A percentile compares a stretch with the other conserved stretches of the same genome.
phyloP scores from a whole-genome alignment of 92 coral and sea anemone species.

The Heteractis magnifica region DNA sequence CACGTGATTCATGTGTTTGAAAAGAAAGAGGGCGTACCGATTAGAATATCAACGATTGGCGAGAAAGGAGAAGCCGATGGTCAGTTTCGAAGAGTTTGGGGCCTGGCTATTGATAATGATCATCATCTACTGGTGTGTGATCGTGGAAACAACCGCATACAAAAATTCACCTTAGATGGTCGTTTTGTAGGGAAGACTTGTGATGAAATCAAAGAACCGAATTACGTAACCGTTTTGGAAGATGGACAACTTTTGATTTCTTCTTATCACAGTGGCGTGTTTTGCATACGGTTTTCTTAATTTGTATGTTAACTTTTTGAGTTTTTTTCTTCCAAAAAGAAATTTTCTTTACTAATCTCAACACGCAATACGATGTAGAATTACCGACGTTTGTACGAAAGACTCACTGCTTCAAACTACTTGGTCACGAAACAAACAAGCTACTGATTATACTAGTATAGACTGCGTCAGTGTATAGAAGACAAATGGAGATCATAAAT shows the following conservation, averaged over 20 bases:
- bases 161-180: constrained; percentile 3
- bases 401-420: too few species aligned
- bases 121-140: constrained; percentile 10
- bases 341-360: too few species aligned
- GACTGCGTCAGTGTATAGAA: too few species aligned
- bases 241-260: background rate
- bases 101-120: constrained; percentile 9
- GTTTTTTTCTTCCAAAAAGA: background rate
- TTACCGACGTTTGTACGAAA: too few species aligned
- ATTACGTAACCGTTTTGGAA: background rate
- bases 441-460: too few species aligned
- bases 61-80: background rate
- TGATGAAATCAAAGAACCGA: constrained; percentile 1
- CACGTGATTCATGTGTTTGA: background rate
- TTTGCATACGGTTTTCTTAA: background rate
- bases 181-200: background rate
- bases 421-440: too few species aligned
- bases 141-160: constrained; percentile 1
- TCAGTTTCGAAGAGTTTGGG: background rate
- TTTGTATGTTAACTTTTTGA: background rate
- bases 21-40: background rate
- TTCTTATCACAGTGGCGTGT: background rate
- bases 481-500: too few species aligned
- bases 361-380: too few species aligned
- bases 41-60: constrained; percentile 1